Evolutionary conservation across 2,888 invertebrate species (phyloP), one percentile per base, ranked within the genome.

Genomic region (Priocnemis perturbator): DNA sequence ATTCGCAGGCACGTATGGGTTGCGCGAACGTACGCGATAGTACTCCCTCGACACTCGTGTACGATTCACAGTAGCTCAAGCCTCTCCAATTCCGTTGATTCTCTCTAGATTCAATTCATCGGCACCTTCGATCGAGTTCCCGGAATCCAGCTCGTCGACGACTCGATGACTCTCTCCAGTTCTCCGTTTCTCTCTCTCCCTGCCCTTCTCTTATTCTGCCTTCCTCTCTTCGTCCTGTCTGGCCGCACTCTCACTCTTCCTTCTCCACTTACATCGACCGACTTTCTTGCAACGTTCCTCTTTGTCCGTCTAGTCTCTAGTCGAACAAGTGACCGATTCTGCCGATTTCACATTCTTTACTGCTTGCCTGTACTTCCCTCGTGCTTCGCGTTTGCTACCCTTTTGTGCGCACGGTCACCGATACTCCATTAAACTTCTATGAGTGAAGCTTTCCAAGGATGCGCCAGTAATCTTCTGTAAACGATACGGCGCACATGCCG

Each of bases 341-440:
- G 7, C 37, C 37, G 37, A 37, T 37, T 37, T 11, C 11, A 37
- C 37, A 3, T 37, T 37, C 37, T 37, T 9, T 11, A 9, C 11
- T 37, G 37, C 37, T 11, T 37, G 4, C 7, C 37, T 3, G 1
- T 9, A 37, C 14, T 37, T 1, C 37, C 37, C 7, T 37, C 37
- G 2, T 37, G 37, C 11, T 7, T 37, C 37, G 1, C 37, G 2
- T 37, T 37, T 11, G 37, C 55, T 37, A 21, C 19, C 21, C 15
- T 50, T 47, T 59, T 50, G 44, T 55, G 19, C 58, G 66, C 20
- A 55, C 52, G 65, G 65, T 68, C 73, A 68, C 67, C 67, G 69
- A 76, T 76, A 67, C 53, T 61, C 67, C 71, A 66, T 74, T 77
- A 76, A 76, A 71, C 71, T 69, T 66, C 37, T 15, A 47, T 44